These are phyloP conservation scores for Parotocinclus haroldoi DNA, from an alignment of 2,797 vertebrate genomes.

Conservation along the genomic window DNA sequence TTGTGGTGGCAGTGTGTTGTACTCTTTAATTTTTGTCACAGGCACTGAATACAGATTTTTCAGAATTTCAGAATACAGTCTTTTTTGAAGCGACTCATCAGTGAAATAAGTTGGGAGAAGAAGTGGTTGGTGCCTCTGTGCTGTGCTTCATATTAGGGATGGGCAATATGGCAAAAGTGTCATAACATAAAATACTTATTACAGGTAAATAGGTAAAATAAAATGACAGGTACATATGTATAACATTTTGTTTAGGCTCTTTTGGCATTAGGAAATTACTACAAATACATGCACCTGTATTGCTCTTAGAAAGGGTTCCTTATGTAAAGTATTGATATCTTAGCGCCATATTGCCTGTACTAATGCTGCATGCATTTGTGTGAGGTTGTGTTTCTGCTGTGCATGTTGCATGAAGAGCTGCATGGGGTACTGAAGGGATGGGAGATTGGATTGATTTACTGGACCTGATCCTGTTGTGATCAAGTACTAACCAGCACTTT, in stretches of 20 bases:
- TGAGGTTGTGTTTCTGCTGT: constrained; percentile 19
- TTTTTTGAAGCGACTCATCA: constrained; percentile 20
- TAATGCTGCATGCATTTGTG: constrained; percentile 3
- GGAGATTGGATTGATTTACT: constrained; percentile 23
- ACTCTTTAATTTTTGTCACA: not conserved
- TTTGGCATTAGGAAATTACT: no score
- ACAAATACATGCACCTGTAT: no score
- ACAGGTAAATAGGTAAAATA: no score
- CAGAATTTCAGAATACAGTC: constrained; percentile 58
- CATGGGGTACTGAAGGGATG: constrained; percentile 28
- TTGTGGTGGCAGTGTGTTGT: constrained; percentile 27
- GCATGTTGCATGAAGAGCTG: constrained; percentile 53
- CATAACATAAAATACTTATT: no score
- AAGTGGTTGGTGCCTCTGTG: not conserved
- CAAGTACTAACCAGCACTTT: constrained; percentile 69
- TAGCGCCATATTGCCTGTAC: not conserved
- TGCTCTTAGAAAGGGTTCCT: no score
- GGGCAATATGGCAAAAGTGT: no score
- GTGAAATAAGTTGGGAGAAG: constrained; percentile 18
- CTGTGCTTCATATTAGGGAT: not conserved
- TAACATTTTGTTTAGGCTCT: no score
- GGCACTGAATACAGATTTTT: constrained; percentile 13
- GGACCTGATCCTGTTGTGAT: constrained; percentile 32
- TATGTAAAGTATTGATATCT: no score
- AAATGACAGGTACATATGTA: no score